These are phyloP conservation scores for Pangasianodon gigas DNA, from an alignment of 2,113 vertebrate species.

Conservation along the genomic window DNA sequence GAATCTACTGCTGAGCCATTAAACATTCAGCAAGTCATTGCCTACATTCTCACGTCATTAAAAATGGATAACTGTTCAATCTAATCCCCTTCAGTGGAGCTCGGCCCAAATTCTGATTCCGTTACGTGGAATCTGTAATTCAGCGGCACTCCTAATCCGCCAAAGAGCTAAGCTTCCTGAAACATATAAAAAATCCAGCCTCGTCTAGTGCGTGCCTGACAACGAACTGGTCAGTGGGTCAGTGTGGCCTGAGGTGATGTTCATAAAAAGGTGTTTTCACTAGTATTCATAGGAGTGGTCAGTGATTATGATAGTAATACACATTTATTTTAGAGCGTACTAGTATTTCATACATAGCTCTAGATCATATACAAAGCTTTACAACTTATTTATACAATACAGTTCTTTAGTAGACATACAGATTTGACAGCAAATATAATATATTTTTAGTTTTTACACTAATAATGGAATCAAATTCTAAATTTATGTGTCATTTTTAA, in stretches of 20 bases:
- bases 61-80: constrained; percentile 64
- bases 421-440: not conserved
- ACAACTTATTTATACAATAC: not conserved
- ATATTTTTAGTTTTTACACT: not conserved
- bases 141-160: not conserved
- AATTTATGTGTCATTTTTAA: not conserved
- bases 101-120: constrained; percentile 23
- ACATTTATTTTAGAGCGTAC: not conserved
- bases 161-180: constrained; percentile 1
- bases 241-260: not conserved
- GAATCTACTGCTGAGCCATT: constrained; percentile 63
- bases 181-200: not conserved
- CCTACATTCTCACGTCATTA: constrained; percentile 58
- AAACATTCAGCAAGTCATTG: constrained; percentile 65
- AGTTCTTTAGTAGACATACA: not conserved
- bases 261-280: not conserved
- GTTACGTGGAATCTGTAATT: constrained; percentile 21
- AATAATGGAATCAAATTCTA: not conserved
- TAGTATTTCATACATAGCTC: not conserved
- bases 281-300: not conserved
- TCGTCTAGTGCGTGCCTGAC: not conserved
- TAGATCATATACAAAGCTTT: not conserved
- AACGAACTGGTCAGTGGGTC: not conserved
- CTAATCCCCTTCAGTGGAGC: constrained; percentile 47
- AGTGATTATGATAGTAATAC: not conserved